A percentile compares a stretch with the other conserved stretches of the same genome.
These are phyloP conservation scores for Spicauda simplicius DNA, from an alignment of 2,888 invertebrate genomes.

Conservation along the genomic window DNA sequence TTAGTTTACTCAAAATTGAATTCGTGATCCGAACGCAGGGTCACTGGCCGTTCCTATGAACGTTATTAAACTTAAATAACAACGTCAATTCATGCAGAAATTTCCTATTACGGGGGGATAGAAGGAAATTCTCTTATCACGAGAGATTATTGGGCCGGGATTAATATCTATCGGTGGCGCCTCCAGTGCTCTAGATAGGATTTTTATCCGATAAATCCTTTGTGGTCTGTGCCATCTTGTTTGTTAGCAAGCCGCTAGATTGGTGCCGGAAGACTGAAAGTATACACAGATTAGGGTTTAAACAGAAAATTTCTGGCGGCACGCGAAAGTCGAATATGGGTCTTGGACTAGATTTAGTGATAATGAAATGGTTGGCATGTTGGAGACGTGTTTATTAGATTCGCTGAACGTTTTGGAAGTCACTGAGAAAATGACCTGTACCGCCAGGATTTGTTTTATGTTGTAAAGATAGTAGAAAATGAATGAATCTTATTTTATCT, in stretches of 20 bases:
- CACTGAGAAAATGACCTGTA: too few species aligned
- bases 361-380: background rate
- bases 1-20: background rate
- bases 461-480: too few species aligned
- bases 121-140: constrained; percentile 80
- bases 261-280: constrained; percentile 16
- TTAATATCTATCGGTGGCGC: constrained; percentile 72
- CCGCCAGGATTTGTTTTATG: too few species aligned
- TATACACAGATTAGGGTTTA: background rate
- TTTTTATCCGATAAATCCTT: constrained; percentile 64
- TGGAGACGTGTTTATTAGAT: too few species aligned
- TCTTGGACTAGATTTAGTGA: background rate
- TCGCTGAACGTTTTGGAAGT: too few species aligned
- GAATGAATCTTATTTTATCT: too few species aligned
- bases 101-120: constrained; percentile 75
- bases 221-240: constrained; percentile 47
- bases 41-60: constrained; percentile 30
- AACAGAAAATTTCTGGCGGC: background rate
- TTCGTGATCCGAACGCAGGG: constrained; percentile 25
- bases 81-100: constrained; percentile 70
- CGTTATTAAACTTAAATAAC: constrained; percentile 78
- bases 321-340: constrained; percentile 9
- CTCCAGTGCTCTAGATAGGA: constrained; percentile 53
- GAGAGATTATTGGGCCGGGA: constrained; percentile 62
- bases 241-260: constrained; percentile 39